Evolutionary conservation across 1,140 invertebrate genomes (phyloP), one percentile per base, ranked within the genome.

Genomic region (Daktulosphaira vitifoliae): DNA sequence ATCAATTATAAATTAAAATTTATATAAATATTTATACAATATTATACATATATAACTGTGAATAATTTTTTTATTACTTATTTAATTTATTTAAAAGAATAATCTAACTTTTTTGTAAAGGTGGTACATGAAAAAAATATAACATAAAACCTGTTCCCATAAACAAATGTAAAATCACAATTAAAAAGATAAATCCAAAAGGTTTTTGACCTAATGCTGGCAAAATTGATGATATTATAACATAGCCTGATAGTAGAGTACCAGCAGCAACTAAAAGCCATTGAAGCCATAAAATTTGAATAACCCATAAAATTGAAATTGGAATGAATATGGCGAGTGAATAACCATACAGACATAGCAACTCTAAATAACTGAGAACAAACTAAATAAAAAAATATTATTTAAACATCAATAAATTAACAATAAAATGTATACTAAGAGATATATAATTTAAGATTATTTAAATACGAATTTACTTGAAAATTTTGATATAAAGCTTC

Each of bases 291-390:
- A 77, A 78, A 8, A 93, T 80, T 76, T 87, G 83, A 67, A 96
- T 89, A 1, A 91, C 85, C 90, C 92, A 96, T 6, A 97, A 76
- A 70, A 96, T 84, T n/a, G 92, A 90, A 5, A 95, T 85, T 8
- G 94, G 94, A 71, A 98, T 85, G 73, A 93, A 98, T 68, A 97
- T 90, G 33, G 89, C 84, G 42, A 98, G 76, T 0, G 92, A 96
- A 74, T 98, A 98, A 15, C 95, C 95, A 75, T 97, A 98, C 2
- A 96, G 79, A 75, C 92, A 96, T 68, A 97, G 80, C 6, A 96
- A 80, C 56, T 89, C 86, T 67, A 95, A 78, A 70, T 92, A 83
- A 2, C 59, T 54, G 16, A 68, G 56, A 39, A 29, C 53, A 65
- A 68, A 65, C 52, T 59, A 62, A 52, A 62, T 2, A 67, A 39